A percentile compares a stretch with the other conserved stretches of the same genome.
Evolutionary conservation across 2,113 vertebrate genomes (phyloP).

Genomic region (Bettongia penicillata): DNA sequence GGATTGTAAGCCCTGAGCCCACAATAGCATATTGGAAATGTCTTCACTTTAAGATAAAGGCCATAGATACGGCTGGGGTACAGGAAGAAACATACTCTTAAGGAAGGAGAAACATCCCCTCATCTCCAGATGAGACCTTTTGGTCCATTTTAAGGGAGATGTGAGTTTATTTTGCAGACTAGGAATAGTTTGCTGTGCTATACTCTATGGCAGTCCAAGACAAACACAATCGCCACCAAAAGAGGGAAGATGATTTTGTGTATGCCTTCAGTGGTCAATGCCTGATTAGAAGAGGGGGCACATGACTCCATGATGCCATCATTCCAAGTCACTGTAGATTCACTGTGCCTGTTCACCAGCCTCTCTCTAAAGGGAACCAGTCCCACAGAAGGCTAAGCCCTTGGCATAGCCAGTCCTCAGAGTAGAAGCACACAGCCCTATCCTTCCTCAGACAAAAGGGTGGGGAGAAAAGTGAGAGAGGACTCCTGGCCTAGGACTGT

Average conservation of each 20-base stretch:
- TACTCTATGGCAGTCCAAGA: background rate
- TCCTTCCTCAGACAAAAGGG: background rate
- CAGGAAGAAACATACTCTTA: background rate
- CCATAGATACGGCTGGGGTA: background rate
- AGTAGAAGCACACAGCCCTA: background rate
- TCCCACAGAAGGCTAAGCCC: background rate
- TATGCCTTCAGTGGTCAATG: background rate
- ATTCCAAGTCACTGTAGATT: background rate
- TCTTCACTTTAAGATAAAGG: background rate
- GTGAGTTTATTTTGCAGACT: background rate
- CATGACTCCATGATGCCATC: background rate
- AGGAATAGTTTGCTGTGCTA: background rate
- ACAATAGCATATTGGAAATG: background rate
- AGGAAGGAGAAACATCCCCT: no score
- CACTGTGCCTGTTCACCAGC: no score
- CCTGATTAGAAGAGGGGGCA: background rate
- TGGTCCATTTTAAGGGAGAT: background rate
- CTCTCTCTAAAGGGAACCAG: background rate
- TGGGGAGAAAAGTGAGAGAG: background rate
- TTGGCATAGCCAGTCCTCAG: background rate
- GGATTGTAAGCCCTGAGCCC: background rate
- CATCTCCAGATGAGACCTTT: background rate
- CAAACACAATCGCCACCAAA: background rate
- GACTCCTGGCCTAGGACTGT: background rate
- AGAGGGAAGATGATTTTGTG: background rate